Conservation (phyloP, 2,888 invertebrate genomes). For the Cheilosia vulpina region DNA sequence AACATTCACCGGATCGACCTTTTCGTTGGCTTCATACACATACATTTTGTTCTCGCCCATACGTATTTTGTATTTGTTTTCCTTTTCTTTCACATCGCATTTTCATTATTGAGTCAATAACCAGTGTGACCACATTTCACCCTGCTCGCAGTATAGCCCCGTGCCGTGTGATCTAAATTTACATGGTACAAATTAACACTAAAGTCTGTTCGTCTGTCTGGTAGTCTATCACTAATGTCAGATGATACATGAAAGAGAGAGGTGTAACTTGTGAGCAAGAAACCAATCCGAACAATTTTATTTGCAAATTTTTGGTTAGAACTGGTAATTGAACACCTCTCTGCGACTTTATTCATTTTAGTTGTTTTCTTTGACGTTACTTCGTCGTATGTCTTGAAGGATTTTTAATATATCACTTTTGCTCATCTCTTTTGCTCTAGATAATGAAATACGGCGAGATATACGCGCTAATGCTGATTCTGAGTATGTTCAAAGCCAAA, state of each 20-base stretch:
- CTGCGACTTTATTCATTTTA: slow-evolving; percentile 44
- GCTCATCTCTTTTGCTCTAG: background rate
- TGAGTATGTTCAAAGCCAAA: slow-evolving; percentile 19
- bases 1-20: slow-evolving; percentile 54
- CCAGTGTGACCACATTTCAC: slow-evolving; percentile 58
- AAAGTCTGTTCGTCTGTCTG: slow-evolving; percentile 29
- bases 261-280: slow-evolving; percentile 29
- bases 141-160: background rate
- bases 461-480: slow-evolving; percentile 19
- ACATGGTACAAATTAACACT: slow-evolving; percentile 59
- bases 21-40: slow-evolving; percentile 17
- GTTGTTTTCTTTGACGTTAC: slow-evolving; percentile 5
- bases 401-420: slow-evolving; percentile 6
- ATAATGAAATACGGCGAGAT: slow-evolving; percentile 20
- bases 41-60: background rate
- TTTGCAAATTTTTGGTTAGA: slow-evolving; percentile 58
- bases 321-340: slow-evolving; percentile 66
- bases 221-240: slow-evolving; percentile 41
- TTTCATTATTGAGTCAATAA: slow-evolving; percentile 55
- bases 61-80: slow-evolving; percentile 6
- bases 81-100: slow-evolving; percentile 23
- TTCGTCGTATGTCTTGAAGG: slow-evolving; percentile 4
- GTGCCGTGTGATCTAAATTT: slow-evolving; percentile 42
- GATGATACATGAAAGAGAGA: slow-evolving; percentile 26
- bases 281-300: slow-evolving; percentile 23